phyloP scores from a whole-genome alignment of 2,888 invertebrate species.

The Tinea pellionella region DNA sequence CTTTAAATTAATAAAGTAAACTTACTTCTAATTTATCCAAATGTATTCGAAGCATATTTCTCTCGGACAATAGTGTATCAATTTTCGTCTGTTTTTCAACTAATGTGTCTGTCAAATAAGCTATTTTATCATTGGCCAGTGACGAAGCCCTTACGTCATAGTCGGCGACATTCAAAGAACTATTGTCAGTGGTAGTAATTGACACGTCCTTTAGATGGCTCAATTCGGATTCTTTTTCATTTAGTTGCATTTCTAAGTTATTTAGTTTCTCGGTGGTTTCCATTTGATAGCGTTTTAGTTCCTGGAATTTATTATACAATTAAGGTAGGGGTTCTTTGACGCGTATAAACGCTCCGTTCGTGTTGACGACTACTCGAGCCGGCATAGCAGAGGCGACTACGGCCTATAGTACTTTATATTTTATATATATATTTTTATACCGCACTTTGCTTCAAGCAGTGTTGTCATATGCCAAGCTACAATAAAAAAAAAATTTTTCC shows the following conservation, averaged over 20 bases:
- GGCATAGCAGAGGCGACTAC: too few species aligned
- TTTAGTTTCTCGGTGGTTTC: constrained; percentile 45
- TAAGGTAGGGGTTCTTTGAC: too few species aligned
- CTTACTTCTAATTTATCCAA: constrained; percentile 82
- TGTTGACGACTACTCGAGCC: too few species aligned
- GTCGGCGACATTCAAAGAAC: constrained; percentile 54
- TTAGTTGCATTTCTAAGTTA: constrained; percentile 34
- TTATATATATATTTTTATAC: too few species aligned
- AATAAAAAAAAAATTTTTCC: too few species aligned
- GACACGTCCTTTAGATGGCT: constrained; percentile 27
- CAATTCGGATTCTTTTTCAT: constrained; percentile 44
- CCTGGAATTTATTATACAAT: constrained; percentile 27
- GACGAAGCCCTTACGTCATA: constrained; percentile 38
- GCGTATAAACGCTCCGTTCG: too few species aligned
- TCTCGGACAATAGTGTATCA: constrained; percentile 85
- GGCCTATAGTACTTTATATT: too few species aligned
- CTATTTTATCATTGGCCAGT: constrained; percentile 53
- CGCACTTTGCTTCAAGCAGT: too few species aligned
- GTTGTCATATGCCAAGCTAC: too few species aligned
- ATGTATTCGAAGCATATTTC: constrained; percentile 86
- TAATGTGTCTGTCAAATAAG: constrained; percentile 81
- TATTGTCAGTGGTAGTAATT: constrained; percentile 30
- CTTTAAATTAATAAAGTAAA: background rate
- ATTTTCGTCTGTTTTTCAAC: constrained; percentile 87
- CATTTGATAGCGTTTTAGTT: constrained; percentile 39